Evolutionary conservation across 2,113 vertebrate genomes (phyloP), one percentile per base, ranked within the genome.

Genomic region (Peromyscus leucopus): DNA sequence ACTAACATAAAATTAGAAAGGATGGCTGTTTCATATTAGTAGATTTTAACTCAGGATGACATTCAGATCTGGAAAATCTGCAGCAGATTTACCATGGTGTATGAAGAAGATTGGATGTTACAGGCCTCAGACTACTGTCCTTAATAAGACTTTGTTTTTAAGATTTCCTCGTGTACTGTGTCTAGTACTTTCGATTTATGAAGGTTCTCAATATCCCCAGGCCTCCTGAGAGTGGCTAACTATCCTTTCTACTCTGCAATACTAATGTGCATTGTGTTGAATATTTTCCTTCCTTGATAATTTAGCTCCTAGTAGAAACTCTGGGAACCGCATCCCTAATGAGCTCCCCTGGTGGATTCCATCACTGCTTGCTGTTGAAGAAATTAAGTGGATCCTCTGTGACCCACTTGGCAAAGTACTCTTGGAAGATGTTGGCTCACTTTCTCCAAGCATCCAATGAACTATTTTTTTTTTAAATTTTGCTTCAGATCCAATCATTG

Each of bases 1-100:
- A 85, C 9, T 51, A 86, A 76, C 16, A 83, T 71, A 86, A 92
- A 91, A 61, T 93, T 76, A 76, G 75, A 95, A 11, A 65, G 26
- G 22, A 84, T 17, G 42, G 48, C 46, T 91, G 2, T 10, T 55
- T 74, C 61, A 69, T 13, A 15, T 46, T 93, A 19, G 7, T 51
- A 22, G 17, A 28, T 46, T 84, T 63, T 59, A 83, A 46, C 6
- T 63, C 36, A 94, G 79, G 76, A 75, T 26, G 83, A 78, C 28
- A 91, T 86, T 91, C 19, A 33, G 2, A 78, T 76, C 42, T 90
- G 28, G 31, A 46, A 78, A 13, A 88, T 26, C 15, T 84, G 59
- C n/a, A 46, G n/a, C 22, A 39, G 55, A 83, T 15, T 63, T 65
- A 46, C n/a, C 8, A 17, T 65, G 39, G n/a, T 51, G 4, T 28